Percentiles rank a stretch among this genome's conserved stretches.
These are phyloP conservation scores for Turnix velox DNA, from an alignment of 2,113 vertebrate species.

Conservation along the genomic window DNA sequence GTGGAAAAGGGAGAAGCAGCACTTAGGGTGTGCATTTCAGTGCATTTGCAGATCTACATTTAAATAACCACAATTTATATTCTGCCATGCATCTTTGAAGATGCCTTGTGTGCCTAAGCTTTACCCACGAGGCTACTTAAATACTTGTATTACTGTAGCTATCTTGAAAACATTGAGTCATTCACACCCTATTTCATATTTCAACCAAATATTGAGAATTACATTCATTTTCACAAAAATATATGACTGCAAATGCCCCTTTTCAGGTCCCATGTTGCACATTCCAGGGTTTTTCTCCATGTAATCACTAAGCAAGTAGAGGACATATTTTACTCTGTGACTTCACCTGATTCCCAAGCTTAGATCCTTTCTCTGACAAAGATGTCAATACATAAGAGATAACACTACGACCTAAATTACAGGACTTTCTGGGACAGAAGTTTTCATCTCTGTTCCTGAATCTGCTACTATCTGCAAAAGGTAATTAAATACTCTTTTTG, in stretches of 20 bases:
- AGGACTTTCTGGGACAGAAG: not conserved
- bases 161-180: not conserved
- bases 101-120: not conserved
- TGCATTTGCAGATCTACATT: not conserved
- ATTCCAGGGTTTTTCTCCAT: not conserved
- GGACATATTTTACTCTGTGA: not conserved
- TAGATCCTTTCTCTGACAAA: not conserved
- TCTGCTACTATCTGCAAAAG: not conserved
- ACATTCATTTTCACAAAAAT: not conserved
- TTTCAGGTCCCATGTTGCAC: not conserved
- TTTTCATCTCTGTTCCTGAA: not conserved
- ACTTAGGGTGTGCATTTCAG: no score
- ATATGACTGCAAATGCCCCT: not conserved
- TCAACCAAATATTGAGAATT: not conserved
- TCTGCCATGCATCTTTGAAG: slow-evolving; percentile 20
- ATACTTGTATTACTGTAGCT: not conserved
- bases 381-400: not conserved
- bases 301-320: not conserved
- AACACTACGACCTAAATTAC: not conserved
- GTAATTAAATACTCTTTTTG: not conserved
- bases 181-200: not conserved
- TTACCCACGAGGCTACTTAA: not conserved
- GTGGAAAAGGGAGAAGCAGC: no score
- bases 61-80: slow-evolving; percentile 27
- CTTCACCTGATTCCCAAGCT: not conserved